Base-by-base conservation (phyloP, 2,113 vertebrate species). In the Glaucidium brasilianum region DNA sequence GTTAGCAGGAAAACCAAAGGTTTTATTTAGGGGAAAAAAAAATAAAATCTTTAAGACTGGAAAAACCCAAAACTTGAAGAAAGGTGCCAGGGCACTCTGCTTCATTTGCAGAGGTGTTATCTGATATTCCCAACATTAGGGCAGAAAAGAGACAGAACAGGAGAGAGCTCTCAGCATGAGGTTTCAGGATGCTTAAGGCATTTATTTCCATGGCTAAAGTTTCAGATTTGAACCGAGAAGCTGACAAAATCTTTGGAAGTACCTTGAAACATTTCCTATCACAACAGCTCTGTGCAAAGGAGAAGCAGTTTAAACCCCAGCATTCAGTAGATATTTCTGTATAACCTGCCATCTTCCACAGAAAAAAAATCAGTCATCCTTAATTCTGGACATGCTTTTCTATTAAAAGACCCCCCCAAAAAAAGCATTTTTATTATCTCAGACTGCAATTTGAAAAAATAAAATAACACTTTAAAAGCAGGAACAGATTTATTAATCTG, bases 181-280 rank as follows among this genome's bases (percentile, higher is more conserved):
- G 63, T 18, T 76, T 88, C 27, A 60, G 55, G 34, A 66, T 5
- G 6, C 27, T 15, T 29, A 78, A 76, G 25, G 34, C 5, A 21
- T 62, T 90, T 34, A 81, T 60, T 82, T 72, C 25, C 30, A 55
- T 5, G 34, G 26, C 62, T 87, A 27, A 72, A 39, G 18, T 55
- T 72, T 64, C 58, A 80, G 29, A 27, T 63, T 26, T 45, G 25
- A 92, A 62, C 10, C 43, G 52, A 90, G 81, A 93, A 72, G 43
- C 35, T 92, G 90, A 92, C 14, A 32, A 86, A 92, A 17, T 50
- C 6, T 85, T 39, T 75, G 58, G 67, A 85, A 37, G 29, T 55
- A 74, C 52, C 81, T 52, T 52, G 73, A 93, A 93, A 95, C 49
- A 20, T 9, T 85, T 82, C 82, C 62, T 49, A 64, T 85, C 90